A percentile compares a stretch with the other conserved stretches of the same genome.
phyloP scores from a whole-genome alignment of 2,113 vertebrate species.

The Cyanoderma ruficeps region DNA sequence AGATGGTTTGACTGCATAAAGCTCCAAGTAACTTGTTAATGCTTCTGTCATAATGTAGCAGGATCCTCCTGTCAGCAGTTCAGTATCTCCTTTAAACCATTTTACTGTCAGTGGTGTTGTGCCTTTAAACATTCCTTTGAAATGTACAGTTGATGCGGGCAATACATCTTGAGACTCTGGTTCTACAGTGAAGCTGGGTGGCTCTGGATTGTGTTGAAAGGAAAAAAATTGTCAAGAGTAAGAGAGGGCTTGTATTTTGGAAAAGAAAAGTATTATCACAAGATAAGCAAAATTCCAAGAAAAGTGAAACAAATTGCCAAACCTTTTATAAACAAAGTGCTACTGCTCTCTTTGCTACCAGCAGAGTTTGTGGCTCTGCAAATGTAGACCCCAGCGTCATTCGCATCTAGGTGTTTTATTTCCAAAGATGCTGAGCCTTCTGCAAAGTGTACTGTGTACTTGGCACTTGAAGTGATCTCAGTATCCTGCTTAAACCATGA shows the following conservation, averaged over 20 bases:
- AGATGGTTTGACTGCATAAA: conserved; percentile 86
- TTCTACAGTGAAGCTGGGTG: conserved; percentile 86
- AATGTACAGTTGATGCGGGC: conserved; percentile 85
- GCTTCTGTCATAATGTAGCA: conserved; percentile 93
- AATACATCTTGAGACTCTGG: conserved; percentile 86
- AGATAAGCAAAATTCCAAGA: not conserved
- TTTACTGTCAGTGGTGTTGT: conserved; percentile 86
- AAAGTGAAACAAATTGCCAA: conserved; percentile 35
- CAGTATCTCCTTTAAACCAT: conserved; percentile 91
- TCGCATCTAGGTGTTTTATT: conserved; percentile 82
- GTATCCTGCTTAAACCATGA: conserved; percentile 93
- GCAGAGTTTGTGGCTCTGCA: conserved; percentile 93
- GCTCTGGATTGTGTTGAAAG: conserved; percentile 83
- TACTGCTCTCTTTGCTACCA: conserved; percentile 90
- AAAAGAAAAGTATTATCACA: not conserved
- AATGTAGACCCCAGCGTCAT: conserved; percentile 89
- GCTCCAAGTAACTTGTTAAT: conserved; percentile 86
- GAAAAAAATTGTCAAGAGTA: conserved; percentile 65
- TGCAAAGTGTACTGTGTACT: conserved; percentile 83
- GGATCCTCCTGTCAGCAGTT: conserved; percentile 86
- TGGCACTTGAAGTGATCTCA: conserved; percentile 80
- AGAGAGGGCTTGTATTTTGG: not conserved
- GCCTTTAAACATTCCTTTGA: conserved; percentile 87
- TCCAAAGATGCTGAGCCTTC: conserved; percentile 87
- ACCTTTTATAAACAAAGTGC: conserved; percentile 95